A percentile compares a stretch with the other conserved stretches of the same genome.
phyloP scores from a whole-genome alignment of 2,797 vertebrate species.

The Thalassophryne amazonica region DNA sequence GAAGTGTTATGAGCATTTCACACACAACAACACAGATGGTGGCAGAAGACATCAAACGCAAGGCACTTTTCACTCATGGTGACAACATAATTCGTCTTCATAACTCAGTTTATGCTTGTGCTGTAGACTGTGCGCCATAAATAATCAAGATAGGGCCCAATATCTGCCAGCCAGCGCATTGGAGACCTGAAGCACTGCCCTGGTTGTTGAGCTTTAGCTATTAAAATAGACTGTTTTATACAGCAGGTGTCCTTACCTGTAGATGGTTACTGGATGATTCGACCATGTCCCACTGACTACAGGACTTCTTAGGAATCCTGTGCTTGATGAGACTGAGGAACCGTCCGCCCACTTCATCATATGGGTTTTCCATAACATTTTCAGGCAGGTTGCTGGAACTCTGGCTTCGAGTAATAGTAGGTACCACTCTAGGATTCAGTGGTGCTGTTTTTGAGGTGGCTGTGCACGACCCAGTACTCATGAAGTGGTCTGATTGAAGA shows the following conservation, averaged over 20 bases:
- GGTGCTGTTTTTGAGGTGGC: neutral
- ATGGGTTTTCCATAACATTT: conserved; percentile 75
- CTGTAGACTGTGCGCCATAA: no score
- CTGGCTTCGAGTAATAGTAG: conserved; percentile 76
- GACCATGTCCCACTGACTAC: conserved; percentile 79
- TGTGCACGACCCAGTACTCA: conserved; percentile 34
- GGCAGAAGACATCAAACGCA: no score
- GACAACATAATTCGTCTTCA: no score
- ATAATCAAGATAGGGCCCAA: no score
- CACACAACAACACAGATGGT: no score
- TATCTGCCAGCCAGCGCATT: no score
- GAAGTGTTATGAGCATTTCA: no score
- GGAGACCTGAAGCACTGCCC: no score
- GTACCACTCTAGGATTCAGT: conserved; percentile 44
- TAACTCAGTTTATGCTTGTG: no score
- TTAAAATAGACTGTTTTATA: no score
- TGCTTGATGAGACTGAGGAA: conserved; percentile 27
- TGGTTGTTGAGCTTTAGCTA: no score
- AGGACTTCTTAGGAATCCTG: conserved; percentile 65
- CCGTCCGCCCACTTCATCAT: conserved; percentile 61
- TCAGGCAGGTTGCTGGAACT: conserved; percentile 80
- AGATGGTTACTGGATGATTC: conserved; percentile 51
- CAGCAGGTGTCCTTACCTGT: conserved; percentile 67
- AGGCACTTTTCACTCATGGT: no score
- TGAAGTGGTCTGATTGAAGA: conserved; percentile 53